Evolutionary conservation across 2,113 vertebrate species (phyloP), one percentile per base, ranked within the genome.

Genomic region (Abramis brama): DNA sequence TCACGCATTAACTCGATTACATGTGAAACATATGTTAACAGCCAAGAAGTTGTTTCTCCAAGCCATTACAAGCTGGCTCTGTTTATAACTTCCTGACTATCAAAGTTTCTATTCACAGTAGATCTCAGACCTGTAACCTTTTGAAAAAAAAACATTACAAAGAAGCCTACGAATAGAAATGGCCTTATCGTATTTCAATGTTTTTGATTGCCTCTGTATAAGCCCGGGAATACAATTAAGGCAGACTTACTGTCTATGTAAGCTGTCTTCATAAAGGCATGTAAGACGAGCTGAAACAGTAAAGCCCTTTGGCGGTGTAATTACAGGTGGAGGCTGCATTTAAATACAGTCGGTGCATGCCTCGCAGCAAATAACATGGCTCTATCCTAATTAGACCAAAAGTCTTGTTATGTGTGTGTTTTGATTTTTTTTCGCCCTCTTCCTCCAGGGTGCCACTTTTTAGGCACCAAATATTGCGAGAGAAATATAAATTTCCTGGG

Each of bases 241-340:
- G 64, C 76, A 89, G 81, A 80, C 85, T 64, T 66, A 76, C 85
- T 85, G 71, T 86, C 92, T 89, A 90, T 66, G 66, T 79, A 80
- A 87, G 60, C 82, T 64, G 84, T 78, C 87, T 78, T 70, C 86
- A 87, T 68, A 82, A 88, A 79, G 6, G 77, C 17, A 81, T 80
- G 86, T 89, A 90, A 90, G 87, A 83, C 89, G 84, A 85, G 68
- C 88, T 84, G 87, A 88, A 73, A 47, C 84, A 83, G 88, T 86
- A 91, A 57, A 83, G 33, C 91, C 92, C 90, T 43, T 77, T 90
- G 91, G 90, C 90, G 86, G 76, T 87, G 85, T 86, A 92, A 92
- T 93, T 93, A 91, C 88, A 91, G 89, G 47, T 86, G 70, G 88
- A 85, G 71, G 68, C 86, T 90, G 88, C 82, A 90, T 92, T 91